A percentile compares a stretch with the other conserved stretches of the same genome.
phyloP scores from a whole-genome alignment of 2,797 vertebrate species.

The Myiothlypis coronata region DNA sequence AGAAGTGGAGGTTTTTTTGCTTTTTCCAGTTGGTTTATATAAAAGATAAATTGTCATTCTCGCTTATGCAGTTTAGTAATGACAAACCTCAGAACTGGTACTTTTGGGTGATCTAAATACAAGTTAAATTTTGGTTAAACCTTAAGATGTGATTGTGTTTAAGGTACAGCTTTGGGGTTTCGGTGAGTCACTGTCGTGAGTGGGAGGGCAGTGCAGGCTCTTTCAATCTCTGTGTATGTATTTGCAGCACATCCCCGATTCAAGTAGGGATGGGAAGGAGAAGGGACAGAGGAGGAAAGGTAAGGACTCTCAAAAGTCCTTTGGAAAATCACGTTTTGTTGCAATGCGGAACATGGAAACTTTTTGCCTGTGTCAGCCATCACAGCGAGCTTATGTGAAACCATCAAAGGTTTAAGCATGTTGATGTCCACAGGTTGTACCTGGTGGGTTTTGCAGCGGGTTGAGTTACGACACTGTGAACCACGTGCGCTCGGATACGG shows the following conservation, averaged over 20 bases:
- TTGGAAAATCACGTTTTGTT: conserved; percentile 9
- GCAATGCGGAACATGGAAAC: rapidly evolving
- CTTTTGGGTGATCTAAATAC: conserved; percentile 51
- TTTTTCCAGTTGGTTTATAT: neutral
- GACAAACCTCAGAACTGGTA: conserved; percentile 36
- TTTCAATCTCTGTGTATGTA: conserved; percentile 14
- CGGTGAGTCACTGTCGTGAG: conserved; percentile 64
- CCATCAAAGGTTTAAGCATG: neutral
- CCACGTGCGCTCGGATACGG: conserved; percentile 25
- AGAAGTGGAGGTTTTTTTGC: neutral
- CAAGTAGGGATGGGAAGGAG: neutral
- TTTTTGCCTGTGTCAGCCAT: neutral
- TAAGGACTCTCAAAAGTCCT: neutral
- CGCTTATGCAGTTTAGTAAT: conserved; percentile 15
- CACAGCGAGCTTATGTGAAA: neutral
- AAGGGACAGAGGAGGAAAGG: neutral
- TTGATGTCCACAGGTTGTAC: neutral
- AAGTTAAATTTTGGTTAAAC: conserved; percentile 26
- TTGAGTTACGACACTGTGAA: conserved; percentile 35
- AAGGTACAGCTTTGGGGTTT: conserved; percentile 69
- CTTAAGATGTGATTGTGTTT: conserved; percentile 43
- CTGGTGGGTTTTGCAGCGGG: conserved; percentile 30
- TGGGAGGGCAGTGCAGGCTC: conserved; percentile 61
- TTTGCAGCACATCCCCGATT: neutral
- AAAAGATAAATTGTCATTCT: neutral